These are phyloP conservation scores for Notodonta ziczac DNA, from an alignment of 2,888 invertebrate genomes.

Conservation along the genomic window DNA sequence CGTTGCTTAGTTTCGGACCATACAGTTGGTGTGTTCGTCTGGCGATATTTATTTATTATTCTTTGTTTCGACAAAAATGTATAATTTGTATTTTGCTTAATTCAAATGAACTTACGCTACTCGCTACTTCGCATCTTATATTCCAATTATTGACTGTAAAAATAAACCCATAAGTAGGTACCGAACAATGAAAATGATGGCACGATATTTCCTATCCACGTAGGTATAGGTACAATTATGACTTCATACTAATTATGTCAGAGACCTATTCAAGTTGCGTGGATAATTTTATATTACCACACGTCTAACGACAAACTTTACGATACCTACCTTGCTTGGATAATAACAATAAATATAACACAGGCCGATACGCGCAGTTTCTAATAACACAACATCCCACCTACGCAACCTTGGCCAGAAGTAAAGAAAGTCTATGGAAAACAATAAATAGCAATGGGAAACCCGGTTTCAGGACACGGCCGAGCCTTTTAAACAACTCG, in stretches of 20 bases:
- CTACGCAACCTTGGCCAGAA: neutral
- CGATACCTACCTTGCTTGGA: neutral
- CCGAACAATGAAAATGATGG: neutral
- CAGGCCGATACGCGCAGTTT: neutral
- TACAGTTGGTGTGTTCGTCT: no score
- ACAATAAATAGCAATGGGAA: neutral
- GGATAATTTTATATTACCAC: neutral
- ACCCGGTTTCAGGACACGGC: neutral
- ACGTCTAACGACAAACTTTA: neutral
- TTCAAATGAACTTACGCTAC: neutral
- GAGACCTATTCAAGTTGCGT: neutral
- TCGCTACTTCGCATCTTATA: no score
- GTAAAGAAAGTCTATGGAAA: neutral
- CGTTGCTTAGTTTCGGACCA: no score
- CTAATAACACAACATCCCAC: neutral
- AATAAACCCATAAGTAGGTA: neutral
- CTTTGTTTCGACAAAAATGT: no score
- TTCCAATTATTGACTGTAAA: neutral
- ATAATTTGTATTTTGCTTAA: no score
- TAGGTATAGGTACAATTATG: no score
- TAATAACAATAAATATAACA: no score
- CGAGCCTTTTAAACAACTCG: neutral
- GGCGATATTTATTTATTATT: no score
- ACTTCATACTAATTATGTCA: no score
- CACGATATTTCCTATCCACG: no score